Percentiles rank a stretch among this genome's conserved stretches.
These are phyloP conservation scores for Myrmecobius fasciatus DNA, from an alignment of 2,113 vertebrate species.

Conservation along the genomic window DNA sequence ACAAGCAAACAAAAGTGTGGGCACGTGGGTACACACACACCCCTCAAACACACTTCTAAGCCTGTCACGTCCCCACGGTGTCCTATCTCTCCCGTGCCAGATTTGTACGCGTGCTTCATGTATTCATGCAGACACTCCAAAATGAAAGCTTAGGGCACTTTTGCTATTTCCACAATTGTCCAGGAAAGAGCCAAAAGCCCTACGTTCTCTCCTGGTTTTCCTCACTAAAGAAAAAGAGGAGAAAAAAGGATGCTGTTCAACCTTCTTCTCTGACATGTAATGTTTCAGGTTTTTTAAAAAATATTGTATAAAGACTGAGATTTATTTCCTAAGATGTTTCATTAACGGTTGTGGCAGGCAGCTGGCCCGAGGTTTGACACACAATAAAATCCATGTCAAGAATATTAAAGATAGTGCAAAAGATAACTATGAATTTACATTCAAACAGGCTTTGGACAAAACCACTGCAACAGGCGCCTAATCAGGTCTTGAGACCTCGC, in stretches of 20 bases:
- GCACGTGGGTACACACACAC: too few species aligned
- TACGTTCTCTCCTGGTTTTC: slow-evolving; percentile 79
- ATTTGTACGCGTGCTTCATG: slow-evolving; percentile 78
- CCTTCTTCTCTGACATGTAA: slow-evolving; percentile 88
- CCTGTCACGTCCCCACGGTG: slow-evolving; percentile 66
- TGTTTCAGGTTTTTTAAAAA: slow-evolving; percentile 88
- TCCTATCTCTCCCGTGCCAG: slow-evolving; percentile 55
- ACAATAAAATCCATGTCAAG: slow-evolving; percentile 95
- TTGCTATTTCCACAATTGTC: slow-evolving; percentile 81
- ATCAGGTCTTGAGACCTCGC: slow-evolving; percentile 92
- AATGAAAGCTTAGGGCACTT: slow-evolving; percentile 77
- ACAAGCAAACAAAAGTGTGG: slow-evolving; percentile 36
- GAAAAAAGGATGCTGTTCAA: slow-evolving; percentile 79
- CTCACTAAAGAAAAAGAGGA: slow-evolving; percentile 38
- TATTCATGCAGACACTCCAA: slow-evolving; percentile 74
- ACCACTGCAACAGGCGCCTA: slow-evolving; percentile 96
- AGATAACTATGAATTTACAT: slow-evolving; percentile 97
- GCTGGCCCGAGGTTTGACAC: slow-evolving; percentile 91
- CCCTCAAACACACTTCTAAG: slow-evolving; percentile 35
- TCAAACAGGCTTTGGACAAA: slow-evolving; percentile 98
- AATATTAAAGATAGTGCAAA: slow-evolving; percentile 94
- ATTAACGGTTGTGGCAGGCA: slow-evolving; percentile 91
- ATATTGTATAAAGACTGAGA: slow-evolving; percentile 89
- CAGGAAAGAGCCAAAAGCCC: slow-evolving; percentile 78
- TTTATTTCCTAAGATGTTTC: slow-evolving; percentile 93